Conservation (phyloP, 1,140 invertebrate species). For the Parasteatoda tepidariorum region DNA sequence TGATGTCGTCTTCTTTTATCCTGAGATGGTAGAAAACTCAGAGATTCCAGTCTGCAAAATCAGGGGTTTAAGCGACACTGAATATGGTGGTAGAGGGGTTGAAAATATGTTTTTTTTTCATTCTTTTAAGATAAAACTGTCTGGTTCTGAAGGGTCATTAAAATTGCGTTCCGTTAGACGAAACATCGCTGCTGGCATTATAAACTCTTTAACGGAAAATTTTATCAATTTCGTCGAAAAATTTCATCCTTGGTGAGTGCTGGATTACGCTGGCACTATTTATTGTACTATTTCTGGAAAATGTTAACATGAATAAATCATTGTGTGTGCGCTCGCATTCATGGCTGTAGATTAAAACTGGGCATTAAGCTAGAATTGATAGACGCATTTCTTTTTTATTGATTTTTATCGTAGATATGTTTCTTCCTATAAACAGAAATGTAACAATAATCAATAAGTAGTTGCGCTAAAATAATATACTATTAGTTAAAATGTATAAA, state of each 20-base stretch:
- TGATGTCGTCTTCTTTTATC: background rate
- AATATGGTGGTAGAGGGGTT: background rate
- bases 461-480: too few relatives aligned
- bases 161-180: slow-evolving; percentile 35
- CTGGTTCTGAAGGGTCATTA: slow-evolving; percentile 46
- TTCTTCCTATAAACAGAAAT: too few relatives aligned
- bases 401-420: too few relatives aligned
- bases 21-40: slow-evolving; percentile 5
- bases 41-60: slow-evolving; percentile 41
- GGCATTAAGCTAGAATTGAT: too few relatives aligned
- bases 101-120: background rate
- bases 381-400: too few relatives aligned
- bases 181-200: slow-evolving; percentile 35
- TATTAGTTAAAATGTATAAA: too few relatives aligned
- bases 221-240: slow-evolving; percentile 33
- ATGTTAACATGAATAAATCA: too few relatives aligned
- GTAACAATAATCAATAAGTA: too few relatives aligned
- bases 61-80: slow-evolving; percentile 41
- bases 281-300: background rate
- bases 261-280: slow-evolving; percentile 24
- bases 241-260: background rate
- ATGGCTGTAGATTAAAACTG: too few relatives aligned
- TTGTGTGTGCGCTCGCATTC: too few relatives aligned
- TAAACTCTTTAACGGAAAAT: slow-evolving; percentile 51
- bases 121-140: slow-evolving; percentile 45